phyloP scores from a whole-genome alignment of 2,888 invertebrate genomes.

The Shargacucullia verbasci region DNA sequence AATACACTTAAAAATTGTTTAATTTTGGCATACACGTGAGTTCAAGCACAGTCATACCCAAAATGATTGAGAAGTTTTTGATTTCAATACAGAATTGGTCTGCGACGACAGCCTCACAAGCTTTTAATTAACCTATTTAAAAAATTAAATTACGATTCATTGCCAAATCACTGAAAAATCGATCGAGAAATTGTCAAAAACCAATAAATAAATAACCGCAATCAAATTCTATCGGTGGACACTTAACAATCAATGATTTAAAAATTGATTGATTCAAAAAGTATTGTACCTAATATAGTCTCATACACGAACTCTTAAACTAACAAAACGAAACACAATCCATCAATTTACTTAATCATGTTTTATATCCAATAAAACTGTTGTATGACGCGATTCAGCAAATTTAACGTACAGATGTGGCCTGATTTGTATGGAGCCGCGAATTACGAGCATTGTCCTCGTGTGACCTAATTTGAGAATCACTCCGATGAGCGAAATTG shows the following conservation, averaged over 20 bases:
- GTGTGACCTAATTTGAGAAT: constrained; percentile 36
- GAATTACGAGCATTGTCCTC: constrained; percentile 49
- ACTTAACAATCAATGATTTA: constrained; percentile 24
- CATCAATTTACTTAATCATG: constrained; percentile 53
- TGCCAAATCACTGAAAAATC: constrained; percentile 36
- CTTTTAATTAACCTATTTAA: no score
- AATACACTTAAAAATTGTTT: no score
- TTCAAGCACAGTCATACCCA: no score
- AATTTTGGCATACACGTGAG: no score
- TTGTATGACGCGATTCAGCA: constrained; percentile 44
- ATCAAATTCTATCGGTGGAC: constrained; percentile 21
- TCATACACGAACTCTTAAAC: constrained; percentile 33
- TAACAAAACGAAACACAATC: constrained; percentile 32
- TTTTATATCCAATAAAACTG: constrained; percentile 54
- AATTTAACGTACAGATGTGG: constrained; percentile 32
- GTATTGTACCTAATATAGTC: constrained; percentile 6
- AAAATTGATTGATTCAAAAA: no score
- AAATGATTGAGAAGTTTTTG: no score
- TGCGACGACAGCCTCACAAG: no score
- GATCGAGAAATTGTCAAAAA: constrained; percentile 20
- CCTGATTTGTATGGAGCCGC: constrained; percentile 40
- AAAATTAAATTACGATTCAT: background rate
- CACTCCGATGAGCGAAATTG: constrained; percentile 16
- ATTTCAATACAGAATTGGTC: no score
- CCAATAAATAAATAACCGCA: constrained; percentile 32